phyloP scores from a whole-genome alignment of 2,797 vertebrate genomes.

The Decapterus maruadsi region DNA sequence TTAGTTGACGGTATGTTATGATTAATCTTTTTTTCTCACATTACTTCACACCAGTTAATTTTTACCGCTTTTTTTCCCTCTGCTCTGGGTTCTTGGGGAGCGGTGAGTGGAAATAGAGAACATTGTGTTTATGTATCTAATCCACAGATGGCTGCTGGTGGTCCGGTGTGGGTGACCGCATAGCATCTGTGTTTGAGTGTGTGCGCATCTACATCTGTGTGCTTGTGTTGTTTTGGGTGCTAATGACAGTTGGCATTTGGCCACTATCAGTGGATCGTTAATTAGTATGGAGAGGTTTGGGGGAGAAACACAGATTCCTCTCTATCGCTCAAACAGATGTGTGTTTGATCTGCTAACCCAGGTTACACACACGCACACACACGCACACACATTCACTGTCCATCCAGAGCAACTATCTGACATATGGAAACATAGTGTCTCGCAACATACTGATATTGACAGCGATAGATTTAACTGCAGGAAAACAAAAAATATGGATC shows the following conservation, averaged over 20 bases:
- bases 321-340: slow-evolving; percentile 82
- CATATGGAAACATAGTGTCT: slow-evolving; percentile 66
- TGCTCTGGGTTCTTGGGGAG: slow-evolving; percentile 8
- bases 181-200: slow-evolving; percentile 68
- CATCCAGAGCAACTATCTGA: slow-evolving; percentile 54
- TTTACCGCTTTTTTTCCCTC: slow-evolving; percentile 1
- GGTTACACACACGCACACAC: slow-evolving; percentile 31
- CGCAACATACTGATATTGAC: slow-evolving; percentile 55
- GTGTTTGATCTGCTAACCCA: slow-evolving; percentile 84
- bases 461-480: slow-evolving; percentile 42
- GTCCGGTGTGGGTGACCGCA: slow-evolving; percentile 57
- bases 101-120: slow-evolving; percentile 7
- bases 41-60: slow-evolving; percentile 19
- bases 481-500: slow-evolving; percentile 45
- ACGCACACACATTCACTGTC: slow-evolving; percentile 27
- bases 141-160: slow-evolving; percentile 61
- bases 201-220: slow-evolving; percentile 66
- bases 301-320: slow-evolving; percentile 76
- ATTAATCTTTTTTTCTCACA: not conserved
- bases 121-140: slow-evolving; percentile 49
- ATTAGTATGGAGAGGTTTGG: slow-evolving; percentile 88
- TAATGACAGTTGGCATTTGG: slow-evolving; percentile 83
- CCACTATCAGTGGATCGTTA: slow-evolving; percentile 84
- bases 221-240: slow-evolving; percentile 67
- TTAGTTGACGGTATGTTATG: slow-evolving; percentile 14